Conservation (phyloP, 2,113 vertebrate species). For the Indicator maculatus region DNA sequence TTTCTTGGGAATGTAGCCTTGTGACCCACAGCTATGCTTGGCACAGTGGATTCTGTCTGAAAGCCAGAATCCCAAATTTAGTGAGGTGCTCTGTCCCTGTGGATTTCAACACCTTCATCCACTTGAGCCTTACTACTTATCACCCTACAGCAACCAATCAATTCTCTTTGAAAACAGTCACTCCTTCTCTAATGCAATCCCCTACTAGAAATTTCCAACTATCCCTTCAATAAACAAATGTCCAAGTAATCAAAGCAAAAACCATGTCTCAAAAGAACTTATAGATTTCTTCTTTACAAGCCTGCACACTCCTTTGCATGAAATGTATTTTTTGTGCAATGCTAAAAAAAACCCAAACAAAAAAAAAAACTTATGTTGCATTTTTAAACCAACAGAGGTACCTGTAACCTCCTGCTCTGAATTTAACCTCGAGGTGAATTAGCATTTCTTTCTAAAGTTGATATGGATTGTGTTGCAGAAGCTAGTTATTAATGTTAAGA, state of each 20-base stretch:
- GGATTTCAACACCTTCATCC: background rate
- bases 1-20: background rate
- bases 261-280: background rate
- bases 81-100: accelerated
- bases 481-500: background rate
- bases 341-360: background rate
- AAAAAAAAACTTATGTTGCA: background rate
- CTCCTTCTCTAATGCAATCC: background rate
- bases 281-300: background rate
- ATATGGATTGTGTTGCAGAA: background rate
- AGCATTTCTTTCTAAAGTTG: background rate
- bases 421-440: background rate
- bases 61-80: background rate
- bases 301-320: background rate
- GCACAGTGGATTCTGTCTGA: background rate
- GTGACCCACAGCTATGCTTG: background rate
- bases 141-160: background rate
- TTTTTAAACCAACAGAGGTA: background rate
- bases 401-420: background rate
- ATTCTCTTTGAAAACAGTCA: background rate
- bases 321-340: background rate
- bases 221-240: background rate
- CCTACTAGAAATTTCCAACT: background rate
- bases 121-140: background rate
- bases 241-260: background rate